A percentile compares a stretch with the other conserved stretches of the same genome.
These are phyloP conservation scores for Catharus bicknelli DNA, from an alignment of 2,113 vertebrate species.

Conservation along the genomic window DNA sequence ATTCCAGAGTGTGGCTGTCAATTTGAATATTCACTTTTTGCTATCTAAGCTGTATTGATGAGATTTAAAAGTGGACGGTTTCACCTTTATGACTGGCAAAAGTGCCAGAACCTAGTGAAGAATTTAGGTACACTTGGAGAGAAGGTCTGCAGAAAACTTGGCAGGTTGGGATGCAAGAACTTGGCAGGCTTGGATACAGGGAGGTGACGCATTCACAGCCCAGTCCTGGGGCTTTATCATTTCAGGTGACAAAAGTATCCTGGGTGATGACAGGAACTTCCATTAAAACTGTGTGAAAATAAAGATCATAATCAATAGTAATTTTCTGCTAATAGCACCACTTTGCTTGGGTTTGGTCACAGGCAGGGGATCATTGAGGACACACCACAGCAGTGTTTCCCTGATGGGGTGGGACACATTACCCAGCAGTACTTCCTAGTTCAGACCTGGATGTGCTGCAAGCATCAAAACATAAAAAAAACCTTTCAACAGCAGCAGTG, in stretches of 20 bases:
- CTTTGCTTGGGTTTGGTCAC: background rate
- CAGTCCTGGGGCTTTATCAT: background rate
- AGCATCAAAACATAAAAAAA: background rate
- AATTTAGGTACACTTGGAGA: background rate
- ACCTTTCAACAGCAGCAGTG: background rate
- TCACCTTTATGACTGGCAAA: background rate
- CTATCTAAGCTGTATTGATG: background rate
- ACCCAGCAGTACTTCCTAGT: background rate
- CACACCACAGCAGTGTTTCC: accelerated
- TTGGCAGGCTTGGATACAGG: background rate
- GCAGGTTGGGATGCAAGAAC: background rate
- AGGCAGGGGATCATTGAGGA: accelerated
- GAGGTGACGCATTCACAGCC: background rate
- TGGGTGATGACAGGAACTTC: background rate
- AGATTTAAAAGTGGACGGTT: background rate
- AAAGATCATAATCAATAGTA: background rate
- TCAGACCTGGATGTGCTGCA: background rate
- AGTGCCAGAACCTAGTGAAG: background rate
- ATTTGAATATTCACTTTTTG: background rate
- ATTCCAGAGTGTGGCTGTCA: background rate
- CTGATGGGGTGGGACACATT: accelerated
- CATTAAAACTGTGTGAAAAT: background rate
- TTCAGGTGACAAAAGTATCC: background rate
- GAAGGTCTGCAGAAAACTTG: background rate
- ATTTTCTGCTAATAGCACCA: background rate